A percentile compares a stretch with the other conserved stretches of the same genome.
Evolutionary conservation across 2,113 vertebrate genomes (phyloP).

Genomic region (Paedocypris sp.): DNA sequence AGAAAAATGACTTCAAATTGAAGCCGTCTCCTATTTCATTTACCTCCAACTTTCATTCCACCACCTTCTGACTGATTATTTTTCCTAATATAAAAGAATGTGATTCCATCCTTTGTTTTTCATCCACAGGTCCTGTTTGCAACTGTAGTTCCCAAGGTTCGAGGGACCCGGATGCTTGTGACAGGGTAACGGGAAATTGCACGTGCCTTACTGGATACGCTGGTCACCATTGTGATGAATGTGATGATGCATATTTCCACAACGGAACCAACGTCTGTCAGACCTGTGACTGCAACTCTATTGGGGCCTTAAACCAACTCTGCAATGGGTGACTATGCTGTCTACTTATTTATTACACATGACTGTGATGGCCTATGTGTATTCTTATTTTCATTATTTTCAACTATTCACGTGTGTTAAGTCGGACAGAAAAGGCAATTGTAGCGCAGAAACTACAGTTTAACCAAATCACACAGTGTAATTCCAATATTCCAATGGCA

Average conservation of each 20-base stretch:
- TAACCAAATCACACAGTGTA: too few relatives aligned
- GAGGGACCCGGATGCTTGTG: conserved; percentile 47
- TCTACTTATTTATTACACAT: not conserved
- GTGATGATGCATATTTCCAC: conserved; percentile 55
- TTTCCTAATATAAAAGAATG: not conserved
- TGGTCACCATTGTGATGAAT: conserved; percentile 58
- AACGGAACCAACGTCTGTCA: conserved; percentile 59
- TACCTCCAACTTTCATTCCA: too few relatives aligned
- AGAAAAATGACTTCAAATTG: too few relatives aligned
- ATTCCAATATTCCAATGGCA: too few relatives aligned
- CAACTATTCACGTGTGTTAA: too few relatives aligned
- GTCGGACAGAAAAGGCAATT: too few relatives aligned
- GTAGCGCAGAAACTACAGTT: too few relatives aligned
- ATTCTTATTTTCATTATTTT: too few relatives aligned
- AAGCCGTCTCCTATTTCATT: too few relatives aligned
- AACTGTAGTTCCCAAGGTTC: conserved; percentile 65
- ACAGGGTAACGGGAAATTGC: conserved; percentile 53
- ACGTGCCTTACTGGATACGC: conserved; percentile 49
- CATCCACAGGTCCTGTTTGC: conserved; percentile 30
- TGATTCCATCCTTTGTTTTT: not conserved
- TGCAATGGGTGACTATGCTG: conserved; percentile 58
- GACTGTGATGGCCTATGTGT: too few relatives aligned
- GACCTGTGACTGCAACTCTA: conserved; percentile 58
- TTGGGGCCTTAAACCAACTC: conserved; percentile 45
- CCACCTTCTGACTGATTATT: too few relatives aligned